Percentiles rank a stretch among this genome's conserved stretches.
phyloP scores from a whole-genome alignment of 1,140 invertebrate species.

The Temnothorax longispinosus region DNA sequence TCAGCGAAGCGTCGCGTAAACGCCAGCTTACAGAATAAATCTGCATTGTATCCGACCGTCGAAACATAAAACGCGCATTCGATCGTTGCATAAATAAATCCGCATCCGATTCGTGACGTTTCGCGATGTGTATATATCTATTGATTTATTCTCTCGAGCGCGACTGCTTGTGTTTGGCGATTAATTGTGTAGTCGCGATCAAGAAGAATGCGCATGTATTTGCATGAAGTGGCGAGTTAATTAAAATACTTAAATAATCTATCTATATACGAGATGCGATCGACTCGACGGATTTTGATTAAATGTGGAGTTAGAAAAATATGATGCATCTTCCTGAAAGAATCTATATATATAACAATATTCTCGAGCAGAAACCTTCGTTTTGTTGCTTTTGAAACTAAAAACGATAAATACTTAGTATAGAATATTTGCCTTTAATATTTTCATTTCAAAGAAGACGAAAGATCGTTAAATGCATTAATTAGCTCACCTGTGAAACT shows the following conservation, averaged over 20 bases:
- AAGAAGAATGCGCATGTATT: slow-evolving; percentile 4
- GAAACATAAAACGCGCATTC: slow-evolving; percentile 51
- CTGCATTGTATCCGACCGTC: slow-evolving; percentile 32
- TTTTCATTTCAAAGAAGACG: neutral
- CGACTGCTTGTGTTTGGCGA: slow-evolving; percentile 19
- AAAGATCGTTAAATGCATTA: neutral
- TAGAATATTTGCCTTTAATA: neutral
- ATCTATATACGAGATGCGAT: neutral
- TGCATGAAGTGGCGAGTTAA: slow-evolving; percentile 18
- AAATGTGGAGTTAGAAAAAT: neutral
- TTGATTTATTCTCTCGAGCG: neutral
- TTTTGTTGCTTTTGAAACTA: neutral
- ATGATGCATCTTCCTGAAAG: slow-evolving; percentile 3
- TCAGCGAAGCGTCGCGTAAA: slow-evolving; percentile 43
- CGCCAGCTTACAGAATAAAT: slow-evolving; percentile 44
- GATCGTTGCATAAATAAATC: slow-evolving; percentile 50
- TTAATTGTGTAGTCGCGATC: slow-evolving; percentile 46
- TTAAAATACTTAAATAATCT: slow-evolving; percentile 9
- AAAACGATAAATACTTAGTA: neutral
- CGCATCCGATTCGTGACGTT: slow-evolving; percentile 20
- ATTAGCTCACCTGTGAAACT: neutral
- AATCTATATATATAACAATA: neutral
- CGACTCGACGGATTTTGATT: neutral
- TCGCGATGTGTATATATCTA: neutral
- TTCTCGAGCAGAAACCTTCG: neutral